Evolutionary conservation across 2,797 vertebrate genomes (phyloP).

Genomic region (Chloroceryle inda): DNA sequence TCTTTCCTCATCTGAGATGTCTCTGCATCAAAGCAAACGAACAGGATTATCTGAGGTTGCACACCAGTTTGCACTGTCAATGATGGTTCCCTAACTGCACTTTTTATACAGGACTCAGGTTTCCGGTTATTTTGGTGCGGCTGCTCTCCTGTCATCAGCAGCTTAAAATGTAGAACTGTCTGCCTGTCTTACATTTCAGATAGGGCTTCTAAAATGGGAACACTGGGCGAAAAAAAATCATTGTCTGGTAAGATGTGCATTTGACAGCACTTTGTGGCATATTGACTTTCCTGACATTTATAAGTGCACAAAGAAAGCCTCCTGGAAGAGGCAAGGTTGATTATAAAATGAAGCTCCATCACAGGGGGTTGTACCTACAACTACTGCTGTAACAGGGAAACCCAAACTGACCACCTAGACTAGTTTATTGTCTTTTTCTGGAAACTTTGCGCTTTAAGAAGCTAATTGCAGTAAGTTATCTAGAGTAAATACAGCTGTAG

Average conservation of each 20-base stretch:
- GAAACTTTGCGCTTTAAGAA: not conserved
- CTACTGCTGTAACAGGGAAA: not conserved
- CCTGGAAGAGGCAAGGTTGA: not conserved
- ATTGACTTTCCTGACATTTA: not conserved
- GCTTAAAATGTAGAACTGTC: not conserved
- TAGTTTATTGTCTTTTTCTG: not conserved
- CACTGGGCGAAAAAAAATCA: not conserved
- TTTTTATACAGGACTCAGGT: constrained; percentile 63
- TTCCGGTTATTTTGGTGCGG: constrained; percentile 47
- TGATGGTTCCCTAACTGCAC: not conserved
- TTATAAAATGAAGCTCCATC: not conserved
- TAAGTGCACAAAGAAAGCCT: not conserved
- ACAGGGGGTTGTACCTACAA: not conserved
- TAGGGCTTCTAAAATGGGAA: constrained; percentile 13
- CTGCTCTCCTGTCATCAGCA: not conserved
- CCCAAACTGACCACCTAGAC: not conserved
- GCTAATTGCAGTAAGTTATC: not conserved
- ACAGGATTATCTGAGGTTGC: not conserved
- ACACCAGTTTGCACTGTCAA: not conserved
- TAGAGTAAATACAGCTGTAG: not conserved
- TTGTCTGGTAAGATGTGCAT: not conserved
- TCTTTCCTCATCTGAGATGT: not conserved
- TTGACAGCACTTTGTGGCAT: not conserved
- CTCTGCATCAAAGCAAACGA: not conserved
- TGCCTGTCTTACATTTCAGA: constrained; percentile 14